Conservation (phyloP, 2,797 vertebrate species). For the Discoglossus pictus region DNA sequence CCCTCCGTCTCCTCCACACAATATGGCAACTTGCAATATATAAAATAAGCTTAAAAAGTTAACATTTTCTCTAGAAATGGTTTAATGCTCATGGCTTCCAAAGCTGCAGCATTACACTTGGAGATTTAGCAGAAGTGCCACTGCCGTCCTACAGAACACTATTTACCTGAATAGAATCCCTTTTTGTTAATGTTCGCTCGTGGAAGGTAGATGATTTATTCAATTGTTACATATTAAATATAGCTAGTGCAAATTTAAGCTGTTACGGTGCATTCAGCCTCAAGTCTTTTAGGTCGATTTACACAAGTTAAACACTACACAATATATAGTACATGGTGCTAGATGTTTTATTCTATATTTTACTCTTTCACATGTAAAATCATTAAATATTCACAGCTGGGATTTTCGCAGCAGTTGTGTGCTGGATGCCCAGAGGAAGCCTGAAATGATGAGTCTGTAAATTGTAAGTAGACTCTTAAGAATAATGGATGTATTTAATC, state of each 20-base stretch:
- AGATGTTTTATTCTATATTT: not conserved
- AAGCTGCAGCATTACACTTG: no score
- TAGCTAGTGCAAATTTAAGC: not conserved
- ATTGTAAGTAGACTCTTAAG: slow-evolving; percentile 48
- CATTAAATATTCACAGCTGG: slow-evolving; percentile 46
- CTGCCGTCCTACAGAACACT: no score
- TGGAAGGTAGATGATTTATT: not conserved
- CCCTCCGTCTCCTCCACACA: no score
- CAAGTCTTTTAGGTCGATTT: not conserved
- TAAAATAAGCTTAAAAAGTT: no score
- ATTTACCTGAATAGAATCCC: no score
- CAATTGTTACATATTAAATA: slow-evolving; percentile 4
- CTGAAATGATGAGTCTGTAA: slow-evolving; percentile 51
- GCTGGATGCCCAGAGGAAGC: slow-evolving; percentile 27
- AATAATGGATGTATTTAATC: slow-evolving; percentile 51
- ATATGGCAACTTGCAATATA: no score
- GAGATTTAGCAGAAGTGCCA: no score
- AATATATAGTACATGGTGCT: not conserved
- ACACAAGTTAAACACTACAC: not conserved
- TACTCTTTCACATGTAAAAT: slow-evolving; percentile 37
- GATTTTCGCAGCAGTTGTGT: slow-evolving; percentile 46
- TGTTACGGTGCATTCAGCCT: not conserved
- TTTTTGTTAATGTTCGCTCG: not conserved
- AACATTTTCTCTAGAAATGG: no score
- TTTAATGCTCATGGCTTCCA: no score